Base-by-base conservation (phyloP, 2,113 vertebrate genomes). In the Salminus brasiliensis region DNA sequence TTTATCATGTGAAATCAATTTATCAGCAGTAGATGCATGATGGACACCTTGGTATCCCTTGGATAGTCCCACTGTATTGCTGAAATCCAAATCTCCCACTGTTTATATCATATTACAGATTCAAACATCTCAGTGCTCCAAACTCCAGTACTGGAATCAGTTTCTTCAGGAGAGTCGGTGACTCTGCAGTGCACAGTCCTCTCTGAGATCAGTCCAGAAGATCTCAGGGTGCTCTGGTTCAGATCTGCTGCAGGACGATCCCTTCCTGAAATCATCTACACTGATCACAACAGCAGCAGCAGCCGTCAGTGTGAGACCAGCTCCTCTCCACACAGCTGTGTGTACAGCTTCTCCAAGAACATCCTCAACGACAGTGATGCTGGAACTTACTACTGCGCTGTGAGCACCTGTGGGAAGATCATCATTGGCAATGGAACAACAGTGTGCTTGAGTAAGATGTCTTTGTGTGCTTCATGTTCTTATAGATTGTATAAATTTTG, bases 381-480 rank as follows among this genome's bases (percentile, higher is more conserved):
- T 71, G 89, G 82, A 32, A 87, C 21, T 7, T 91, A 86, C 72
- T 84, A 86, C 79, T 90, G 88, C 74, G 90, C 86, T 0, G 73
- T 90, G 41, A 81, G 11, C 0, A 41, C 74, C 36, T 87, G 87
- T 84, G 87, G 87, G 74, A 18, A 75, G 47, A 86, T 91, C 67
- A 39, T 87, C 21, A 85, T 90, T 76, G 78, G 87, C 27, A 0
- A 11, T 23, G 88, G 88, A 72, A 88, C 82, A 15, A 47, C 7
- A 18, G 79, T 90, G 1, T n/a, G n/a, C n/a, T n/a, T 10, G 85
- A 27, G 69, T 57, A 45, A 18, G 85, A n/a, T n/a, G n/a, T n/a
- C n/a, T n/a, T n/a, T n/a, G n/a, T n/a, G n/a, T n/a, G n/a, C n/a
- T n/a, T n/a, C n/a, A n/a, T n/a, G n/a, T n/a, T n/a, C n/a, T n/a